Evolutionary conservation across 2,888 invertebrate species (phyloP), one percentile per base, ranked within the genome.

Genomic region (Nectonema munidae): DNA sequence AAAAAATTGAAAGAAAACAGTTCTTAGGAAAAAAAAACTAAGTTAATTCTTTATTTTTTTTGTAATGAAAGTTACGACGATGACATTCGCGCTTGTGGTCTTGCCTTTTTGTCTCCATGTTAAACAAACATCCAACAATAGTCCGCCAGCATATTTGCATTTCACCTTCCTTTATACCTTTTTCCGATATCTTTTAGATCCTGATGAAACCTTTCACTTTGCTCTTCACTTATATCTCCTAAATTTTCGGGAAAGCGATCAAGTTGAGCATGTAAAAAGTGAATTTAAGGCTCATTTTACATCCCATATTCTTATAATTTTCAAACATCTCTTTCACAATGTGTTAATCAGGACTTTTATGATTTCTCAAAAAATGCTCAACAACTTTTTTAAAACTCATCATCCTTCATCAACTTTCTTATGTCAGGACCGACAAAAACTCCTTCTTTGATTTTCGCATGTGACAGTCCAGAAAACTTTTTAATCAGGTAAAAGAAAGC

Each of bases 201-300:
- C 36, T 18, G 19, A 13, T 29, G 15, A 11, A 35, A 19, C 5
- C 13, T 11, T 9, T 11, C 14, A n/a, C 16, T 6, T 14, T 18
- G 11, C 16, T 37, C 15, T 5, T 37, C 14, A 32, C 11, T 38
- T 9, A 6, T 21, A 39, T n/a, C 21, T 6, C 30, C 30, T 30
- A 30, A 14, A 30, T 30, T 30, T 30, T 30, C 30, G 6, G 30
- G 30, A 16, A 30, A 30, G 15, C 9, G 15, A 14, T 30, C 30
- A 11, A 30, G 30, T 11, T 30, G 30, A 14, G 16, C 9, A 18
- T 21, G 15, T 21, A 18, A 1, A 15, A 2, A 1, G 25, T 41
- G 30, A 14, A 30, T 30, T 30, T 30, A 30, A 30, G 30, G 15
- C 13, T 14, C 30, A 30, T 30, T 16, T 14, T 6, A 16, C 30